Conservation (phyloP, 2,888 invertebrate species). For the Hemaris fuciformis region DNA sequence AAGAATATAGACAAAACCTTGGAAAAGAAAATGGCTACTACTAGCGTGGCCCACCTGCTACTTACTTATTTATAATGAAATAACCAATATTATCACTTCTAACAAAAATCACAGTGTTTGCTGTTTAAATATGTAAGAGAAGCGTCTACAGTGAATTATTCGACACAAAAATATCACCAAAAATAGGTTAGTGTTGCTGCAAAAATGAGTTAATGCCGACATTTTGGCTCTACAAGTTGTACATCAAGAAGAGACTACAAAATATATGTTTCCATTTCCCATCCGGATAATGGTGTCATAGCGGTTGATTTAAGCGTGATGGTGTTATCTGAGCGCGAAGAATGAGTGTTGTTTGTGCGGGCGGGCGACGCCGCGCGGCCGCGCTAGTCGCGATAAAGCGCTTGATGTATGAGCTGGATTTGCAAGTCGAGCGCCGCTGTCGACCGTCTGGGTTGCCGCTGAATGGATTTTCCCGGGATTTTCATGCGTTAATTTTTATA, state of each 20-base stretch:
- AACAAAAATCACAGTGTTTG: no score
- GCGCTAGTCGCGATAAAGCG: slow-evolving; percentile 21
- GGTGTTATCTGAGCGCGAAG: slow-evolving; percentile 9
- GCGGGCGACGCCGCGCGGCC: slow-evolving; percentile 19
- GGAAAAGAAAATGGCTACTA: no score
- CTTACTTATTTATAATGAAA: no score
- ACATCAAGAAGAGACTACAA: neutral
- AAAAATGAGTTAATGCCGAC: neutral
- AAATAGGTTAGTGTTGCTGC: neutral
- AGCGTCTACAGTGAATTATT: no score
- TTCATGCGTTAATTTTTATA: neutral
- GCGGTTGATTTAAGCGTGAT: slow-evolving; percentile 14
- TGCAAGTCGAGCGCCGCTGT: slow-evolving; percentile 18
- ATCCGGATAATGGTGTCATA: slow-evolving; percentile 8
- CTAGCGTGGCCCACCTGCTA: no score
- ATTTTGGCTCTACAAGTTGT: neutral
- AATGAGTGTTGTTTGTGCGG: slow-evolving; percentile 12
- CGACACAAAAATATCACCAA: neutral
- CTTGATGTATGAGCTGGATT: slow-evolving; percentile 24
- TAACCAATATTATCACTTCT: no score
- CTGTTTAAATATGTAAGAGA: no score
- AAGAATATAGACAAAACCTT: no score
- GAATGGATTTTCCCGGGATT: neutral
- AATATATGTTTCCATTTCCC: slow-evolving; percentile 20
- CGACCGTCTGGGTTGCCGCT: slow-evolving; percentile 4